Percentiles rank a stretch among this genome's conserved stretches.
phyloP scores from a whole-genome alignment of 2,113 vertebrate species.

The Mirounga angustirostris region DNA sequence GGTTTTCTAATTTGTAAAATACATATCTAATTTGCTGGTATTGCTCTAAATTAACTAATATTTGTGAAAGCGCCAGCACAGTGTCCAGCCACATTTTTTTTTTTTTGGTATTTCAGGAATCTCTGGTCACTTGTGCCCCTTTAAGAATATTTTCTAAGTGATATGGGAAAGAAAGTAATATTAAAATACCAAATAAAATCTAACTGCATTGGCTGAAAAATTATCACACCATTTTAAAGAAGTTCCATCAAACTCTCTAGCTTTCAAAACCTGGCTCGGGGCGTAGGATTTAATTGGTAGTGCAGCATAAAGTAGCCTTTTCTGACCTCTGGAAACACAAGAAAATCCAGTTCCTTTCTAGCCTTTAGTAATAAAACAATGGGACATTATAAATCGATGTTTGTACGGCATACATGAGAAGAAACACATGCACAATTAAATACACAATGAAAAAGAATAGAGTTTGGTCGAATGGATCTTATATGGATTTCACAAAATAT shows the following conservation, averaged over 20 bases:
- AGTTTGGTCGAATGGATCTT: slow-evolving; percentile 55
- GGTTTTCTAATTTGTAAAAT: neutral
- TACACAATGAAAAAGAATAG: slow-evolving; percentile 11
- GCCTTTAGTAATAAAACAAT: slow-evolving; percentile 31
- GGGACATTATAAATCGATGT: neutral
- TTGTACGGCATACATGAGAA: slow-evolving; percentile 19
- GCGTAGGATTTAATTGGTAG: slow-evolving; percentile 39
- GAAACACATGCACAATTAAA: slow-evolving; percentile 31
- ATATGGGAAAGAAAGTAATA: neutral
- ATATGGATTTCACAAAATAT: slow-evolving; percentile 74
- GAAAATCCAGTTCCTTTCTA: slow-evolving; percentile 14
- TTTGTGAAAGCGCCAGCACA: neutral
- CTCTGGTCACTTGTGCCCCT: neutral
- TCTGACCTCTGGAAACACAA: neutral
- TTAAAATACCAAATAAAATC: slow-evolving; percentile 50
- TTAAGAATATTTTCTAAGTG: slow-evolving; percentile 31
- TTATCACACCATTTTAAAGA: neutral
- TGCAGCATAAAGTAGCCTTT: slow-evolving; percentile 13
- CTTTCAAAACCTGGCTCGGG: neutral
- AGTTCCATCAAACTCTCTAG: neutral
- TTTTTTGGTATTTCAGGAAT: neutral
- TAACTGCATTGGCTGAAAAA: neutral
- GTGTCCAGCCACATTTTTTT: neutral
- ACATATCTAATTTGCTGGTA: neutral
- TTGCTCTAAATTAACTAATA: neutral